Evolutionary conservation across 2,888 invertebrate genomes (phyloP).

Genomic region (Pardosa pseudoannulata): DNA sequence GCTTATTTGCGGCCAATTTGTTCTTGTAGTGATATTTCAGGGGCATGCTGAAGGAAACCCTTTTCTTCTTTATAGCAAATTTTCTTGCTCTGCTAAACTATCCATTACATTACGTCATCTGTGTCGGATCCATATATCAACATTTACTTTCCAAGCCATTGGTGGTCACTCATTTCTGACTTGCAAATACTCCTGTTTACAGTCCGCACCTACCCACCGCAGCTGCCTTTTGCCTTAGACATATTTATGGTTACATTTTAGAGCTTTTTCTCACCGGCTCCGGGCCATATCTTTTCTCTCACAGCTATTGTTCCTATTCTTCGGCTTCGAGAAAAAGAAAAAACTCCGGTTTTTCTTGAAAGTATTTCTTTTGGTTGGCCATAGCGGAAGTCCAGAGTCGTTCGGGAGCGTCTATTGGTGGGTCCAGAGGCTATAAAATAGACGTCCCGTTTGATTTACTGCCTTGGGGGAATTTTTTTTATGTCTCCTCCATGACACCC

Average conservation of each 20-base stretch:
- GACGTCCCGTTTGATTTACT: conserved; percentile 66
- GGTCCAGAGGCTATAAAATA: conserved; percentile 66
- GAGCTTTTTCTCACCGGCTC: conserved; percentile 39
- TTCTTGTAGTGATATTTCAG: too few relatives aligned
- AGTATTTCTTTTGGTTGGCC: conserved; percentile 44
- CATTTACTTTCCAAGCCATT: conserved; percentile 15
- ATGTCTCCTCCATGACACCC: conserved; percentile 69
- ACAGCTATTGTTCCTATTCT: conserved; percentile 62
- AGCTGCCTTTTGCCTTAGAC: conserved; percentile 23
- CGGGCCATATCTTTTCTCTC: conserved; percentile 56
- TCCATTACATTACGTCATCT: background rate
- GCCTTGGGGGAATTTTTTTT: conserved; percentile 57
- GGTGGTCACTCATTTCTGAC: conserved; percentile 13
- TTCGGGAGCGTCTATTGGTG: conserved; percentile 43
- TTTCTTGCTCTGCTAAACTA: background rate
- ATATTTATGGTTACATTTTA: conserved; percentile 62
- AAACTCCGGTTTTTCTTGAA: conserved; percentile 35
- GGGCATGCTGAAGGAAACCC: background rate
- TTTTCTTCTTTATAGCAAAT: background rate
- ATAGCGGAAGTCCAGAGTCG: conserved; percentile 64
- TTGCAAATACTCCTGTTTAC: conserved; percentile 30
- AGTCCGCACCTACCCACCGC: conserved; percentile 17
- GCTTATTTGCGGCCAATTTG: too few relatives aligned
- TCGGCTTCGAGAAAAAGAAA: conserved; percentile 7
- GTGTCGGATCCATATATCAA: background rate